Evolutionary conservation across 2,888 invertebrate species (phyloP), one percentile per base, ranked within the genome.

Genomic region (Glyphotaelius pellucidus): DNA sequence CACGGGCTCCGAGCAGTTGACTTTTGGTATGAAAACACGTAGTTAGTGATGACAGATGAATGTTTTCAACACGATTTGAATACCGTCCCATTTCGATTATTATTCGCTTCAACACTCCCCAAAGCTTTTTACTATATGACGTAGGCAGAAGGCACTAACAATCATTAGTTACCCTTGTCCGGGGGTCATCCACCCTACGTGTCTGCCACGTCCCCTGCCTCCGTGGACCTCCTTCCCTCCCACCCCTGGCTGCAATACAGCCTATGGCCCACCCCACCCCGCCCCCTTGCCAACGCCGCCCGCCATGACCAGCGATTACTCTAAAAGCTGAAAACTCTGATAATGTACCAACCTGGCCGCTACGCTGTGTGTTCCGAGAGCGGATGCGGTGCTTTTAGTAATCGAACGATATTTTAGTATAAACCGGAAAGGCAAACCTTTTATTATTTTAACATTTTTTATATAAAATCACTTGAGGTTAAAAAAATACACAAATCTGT

Each of bases 361-460:
- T 47, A 14, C 15, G 25, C 67, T 67, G 25, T 67, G 67, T 32
- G 83, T 83, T 25, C 35, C 19, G 83, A 35, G 83, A 38, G 83
- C 83, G 83, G 83, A 83, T 19, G 83, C 83, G 83, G 35, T 83
- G 83, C 83, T 83, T 83, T 83, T 38, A 38, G 35, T 83, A 83
- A 83, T 83, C 83, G 83, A 83, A 83, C 15, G 15, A 3, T 25
- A 83, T 83, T 83, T 35, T 83, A 11, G 67, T 67, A 9, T n/a
- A 67, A 67, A 67, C 25, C 25, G 67, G n/a, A 67, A 67, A 9
- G 67, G 67, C 25, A 67, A 67, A 19, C 67, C 47, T 47, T 47
- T 67, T 67, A n/a, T n/a, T 67, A 25, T 25, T 67, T 67, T 67
- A 7, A 19, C 5, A 67, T 67, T 25, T 67, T 19, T 25, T 42